Base-by-base conservation (phyloP, 2,797 vertebrate species). In the Microcaecilia unicolor region DNA sequence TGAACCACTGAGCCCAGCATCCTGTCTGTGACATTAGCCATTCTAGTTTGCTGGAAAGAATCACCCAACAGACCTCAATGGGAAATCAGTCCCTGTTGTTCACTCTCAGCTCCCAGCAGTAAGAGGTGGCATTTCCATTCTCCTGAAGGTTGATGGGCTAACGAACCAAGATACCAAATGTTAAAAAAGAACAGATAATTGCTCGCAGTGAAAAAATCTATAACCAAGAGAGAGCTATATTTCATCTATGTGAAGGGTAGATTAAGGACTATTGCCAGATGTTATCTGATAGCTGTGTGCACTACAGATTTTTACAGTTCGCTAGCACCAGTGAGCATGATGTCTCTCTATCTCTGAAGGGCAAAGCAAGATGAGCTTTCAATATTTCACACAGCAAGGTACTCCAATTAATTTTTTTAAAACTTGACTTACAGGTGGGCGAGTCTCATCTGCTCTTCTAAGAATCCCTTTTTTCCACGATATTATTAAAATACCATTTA, bases 241-340 rank as follows among this genome's bases (percentile, higher is more conserved):
- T 43, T 53, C 18, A 27, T 23, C 42, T 0, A 1, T 57, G 8
- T 28, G 37, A 49, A 10, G 3, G 15, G 21, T 53, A 42, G 22
- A 37, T 23, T 13, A 33, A 44, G 22, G 41, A 48, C 25, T 31
- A 10, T 15, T 34, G 29, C 27, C 44, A 50, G 34, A 44, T 49
- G 45, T 35, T 44, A 48, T 41, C 55, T 48, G 39, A 43, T n/a
- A 26, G 41, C 42, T 50, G 33, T 25, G 44, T 37, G 33, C 16
- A n/a, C n/a, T n/a, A n/a, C n/a, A n/a, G n/a, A 16, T n/a, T 38
- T 12, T 13, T 32, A 50, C 0, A 0, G 6, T 50, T n/a, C 33
- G 22, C 18, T 44, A 40, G 58, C 12, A 42, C 36, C 17, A 40
- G 5, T 7, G 28, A 22, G 2, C 0, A 2, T 5, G n/a, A n/a